phyloP scores from a whole-genome alignment of 2,888 invertebrate genomes.

The Chymomyza procnemis region DNA sequence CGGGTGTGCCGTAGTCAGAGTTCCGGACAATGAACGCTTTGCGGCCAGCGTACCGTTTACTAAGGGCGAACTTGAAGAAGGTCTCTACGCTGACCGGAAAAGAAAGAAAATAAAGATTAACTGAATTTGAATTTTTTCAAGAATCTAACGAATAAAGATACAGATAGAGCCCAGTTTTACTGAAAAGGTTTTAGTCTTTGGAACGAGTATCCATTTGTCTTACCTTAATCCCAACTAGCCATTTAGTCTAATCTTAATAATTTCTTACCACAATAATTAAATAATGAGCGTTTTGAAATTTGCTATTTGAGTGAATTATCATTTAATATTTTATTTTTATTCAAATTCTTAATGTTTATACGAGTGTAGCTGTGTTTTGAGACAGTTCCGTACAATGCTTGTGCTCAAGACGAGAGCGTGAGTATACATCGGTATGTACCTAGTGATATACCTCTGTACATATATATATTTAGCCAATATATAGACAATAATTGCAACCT shows the following conservation, averaged over 20 bases:
- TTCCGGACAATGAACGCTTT: no score
- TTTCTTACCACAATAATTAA: neutral
- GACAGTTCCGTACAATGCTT: neutral
- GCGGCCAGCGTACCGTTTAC: no score
- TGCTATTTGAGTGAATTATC: neutral
- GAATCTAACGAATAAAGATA: no score
- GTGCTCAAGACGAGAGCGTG: neutral
- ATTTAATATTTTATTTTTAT: neutral
- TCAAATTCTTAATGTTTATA: neutral
- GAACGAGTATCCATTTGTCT: no score
- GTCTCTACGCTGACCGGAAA: no score
- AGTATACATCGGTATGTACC: constrained; percentile 61
- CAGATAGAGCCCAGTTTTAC: no score
- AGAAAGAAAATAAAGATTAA: no score
- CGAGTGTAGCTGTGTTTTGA: neutral
- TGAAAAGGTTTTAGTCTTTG: no score
- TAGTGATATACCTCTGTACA: constrained; percentile 77
- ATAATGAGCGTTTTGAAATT: neutral
- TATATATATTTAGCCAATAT: neutral
- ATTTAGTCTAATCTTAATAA: neutral
- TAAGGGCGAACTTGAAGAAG: no score
- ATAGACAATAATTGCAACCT: neutral
- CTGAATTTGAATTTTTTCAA: no score
- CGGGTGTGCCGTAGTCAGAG: no score
- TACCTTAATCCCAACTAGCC: no score